phyloP scores from a whole-genome alignment of 1,140 invertebrate species.

The Polypedilum vanderplanki region DNA sequence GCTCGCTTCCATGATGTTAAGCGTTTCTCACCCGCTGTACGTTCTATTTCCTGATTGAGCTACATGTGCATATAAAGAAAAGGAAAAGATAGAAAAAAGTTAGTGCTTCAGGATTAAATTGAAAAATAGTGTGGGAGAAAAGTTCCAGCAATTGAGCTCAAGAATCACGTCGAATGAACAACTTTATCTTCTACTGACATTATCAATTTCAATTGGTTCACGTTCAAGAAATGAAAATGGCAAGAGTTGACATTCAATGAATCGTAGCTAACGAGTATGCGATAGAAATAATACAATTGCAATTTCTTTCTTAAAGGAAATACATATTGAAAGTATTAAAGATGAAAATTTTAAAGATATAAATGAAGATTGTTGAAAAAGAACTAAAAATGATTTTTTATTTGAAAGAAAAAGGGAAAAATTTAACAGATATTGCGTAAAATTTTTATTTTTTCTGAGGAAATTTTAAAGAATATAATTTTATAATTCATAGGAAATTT shows the following conservation, averaged over 20 bases:
- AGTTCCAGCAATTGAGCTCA: background rate
- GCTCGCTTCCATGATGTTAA: constrained; percentile 54
- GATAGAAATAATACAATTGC: no score
- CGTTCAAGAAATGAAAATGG: background rate
- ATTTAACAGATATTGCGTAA: no score
- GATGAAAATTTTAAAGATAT: no score
- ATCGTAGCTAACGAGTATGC: background rate
- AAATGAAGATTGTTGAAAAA: no score
- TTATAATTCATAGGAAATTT: no score
- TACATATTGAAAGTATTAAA: background rate
- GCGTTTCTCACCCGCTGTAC: constrained; percentile 71
- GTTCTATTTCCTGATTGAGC: constrained; percentile 55
- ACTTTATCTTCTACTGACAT: constrained; percentile 1
- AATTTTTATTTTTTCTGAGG: no score
- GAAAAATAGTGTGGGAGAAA: background rate
- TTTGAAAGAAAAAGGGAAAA: no score
- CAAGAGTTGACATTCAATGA: background rate
- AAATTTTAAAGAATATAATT: no score
- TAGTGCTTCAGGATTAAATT: background rate
- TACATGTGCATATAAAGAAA: background rate
- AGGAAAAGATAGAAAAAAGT: background rate
- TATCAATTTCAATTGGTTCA: background rate
- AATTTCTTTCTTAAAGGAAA: background rate
- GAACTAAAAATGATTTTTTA: no score
- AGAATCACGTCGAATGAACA: background rate